A percentile compares a stretch with the other conserved stretches of the same genome.
Conservation (phyloP, 2,797 vertebrate genomes). For the Prionace glauca region DNA sequence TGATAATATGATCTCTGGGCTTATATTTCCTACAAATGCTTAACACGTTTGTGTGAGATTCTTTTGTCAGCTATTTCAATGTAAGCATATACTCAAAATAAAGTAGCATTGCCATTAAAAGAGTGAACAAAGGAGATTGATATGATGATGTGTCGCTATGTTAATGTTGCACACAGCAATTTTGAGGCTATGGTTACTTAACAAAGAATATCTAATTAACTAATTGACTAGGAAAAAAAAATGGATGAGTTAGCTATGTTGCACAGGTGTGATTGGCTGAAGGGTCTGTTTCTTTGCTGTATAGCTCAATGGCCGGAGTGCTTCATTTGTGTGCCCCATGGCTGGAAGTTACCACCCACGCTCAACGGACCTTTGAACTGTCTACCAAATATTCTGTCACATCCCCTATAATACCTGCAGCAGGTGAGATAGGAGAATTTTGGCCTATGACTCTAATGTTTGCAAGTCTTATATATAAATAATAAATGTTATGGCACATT, state of each 20-base stretch:
- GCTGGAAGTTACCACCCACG: too few relatives aligned
- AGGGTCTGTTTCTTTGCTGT: too few relatives aligned
- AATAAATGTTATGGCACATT: background rate
- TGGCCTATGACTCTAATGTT: too few relatives aligned
- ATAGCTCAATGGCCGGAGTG: too few relatives aligned
- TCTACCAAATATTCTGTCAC: too few relatives aligned
- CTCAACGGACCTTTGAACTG: too few relatives aligned
- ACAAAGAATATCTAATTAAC: background rate
- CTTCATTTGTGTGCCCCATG: too few relatives aligned
- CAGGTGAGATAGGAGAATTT: too few relatives aligned
- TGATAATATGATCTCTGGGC: background rate
- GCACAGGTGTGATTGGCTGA: too few relatives aligned
- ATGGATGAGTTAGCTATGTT: too few relatives aligned
- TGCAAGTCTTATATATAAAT: background rate
- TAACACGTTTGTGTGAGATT: background rate
- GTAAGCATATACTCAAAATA: background rate
- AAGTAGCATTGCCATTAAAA: background rate
- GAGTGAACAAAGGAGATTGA: background rate
- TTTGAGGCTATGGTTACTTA: background rate
- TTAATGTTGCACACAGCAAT: background rate
- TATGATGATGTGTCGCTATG: background rate
- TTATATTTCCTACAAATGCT: background rate
- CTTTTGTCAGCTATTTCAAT: background rate
- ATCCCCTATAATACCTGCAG: too few relatives aligned
- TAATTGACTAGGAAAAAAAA: background rate